Evolutionary conservation across 2,797 vertebrate species (phyloP).

Genomic region (Dallia pectoralis): DNA sequence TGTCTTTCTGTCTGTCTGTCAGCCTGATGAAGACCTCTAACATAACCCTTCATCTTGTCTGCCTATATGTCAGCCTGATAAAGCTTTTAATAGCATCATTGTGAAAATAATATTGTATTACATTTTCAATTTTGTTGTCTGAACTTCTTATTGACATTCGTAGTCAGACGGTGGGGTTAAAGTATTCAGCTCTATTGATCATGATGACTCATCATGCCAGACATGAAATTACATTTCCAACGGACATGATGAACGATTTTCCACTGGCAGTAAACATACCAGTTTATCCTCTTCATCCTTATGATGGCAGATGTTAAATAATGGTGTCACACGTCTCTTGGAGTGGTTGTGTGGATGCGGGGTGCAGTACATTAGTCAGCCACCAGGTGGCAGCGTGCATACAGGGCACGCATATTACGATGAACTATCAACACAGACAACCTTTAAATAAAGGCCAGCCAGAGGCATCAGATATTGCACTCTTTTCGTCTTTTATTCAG

Average conservation of each 20-base stretch:
- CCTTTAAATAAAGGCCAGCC: not conserved
- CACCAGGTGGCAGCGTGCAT: slow-evolving; percentile 40
- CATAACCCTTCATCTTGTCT: too few species aligned
- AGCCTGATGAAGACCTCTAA: not conserved
- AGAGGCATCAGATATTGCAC: not conserved
- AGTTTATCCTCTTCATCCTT: not conserved
- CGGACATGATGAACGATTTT: not conserved
- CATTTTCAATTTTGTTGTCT: not conserved
- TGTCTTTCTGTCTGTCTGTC: not conserved
- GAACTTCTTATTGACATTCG: not conserved
- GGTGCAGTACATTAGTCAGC: slow-evolving; percentile 19
- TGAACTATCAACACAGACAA: too few species aligned
- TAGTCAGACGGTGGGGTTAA: not conserved
- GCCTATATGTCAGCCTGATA: not conserved
- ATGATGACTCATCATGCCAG: not conserved
- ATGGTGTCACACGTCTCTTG: too few species aligned
- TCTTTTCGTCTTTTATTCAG: not conserved
- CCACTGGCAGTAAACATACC: not conserved
- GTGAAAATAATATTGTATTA: too few species aligned
- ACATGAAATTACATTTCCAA: not conserved
- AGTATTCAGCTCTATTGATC: not conserved
- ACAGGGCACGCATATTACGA: not conserved
- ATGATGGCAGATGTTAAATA: not conserved
- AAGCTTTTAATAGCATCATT: not conserved
- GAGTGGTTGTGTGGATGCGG: not conserved